Evolutionary conservation across 2,888 invertebrate genomes (phyloP).

Genomic region (Protula sp.): DNA sequence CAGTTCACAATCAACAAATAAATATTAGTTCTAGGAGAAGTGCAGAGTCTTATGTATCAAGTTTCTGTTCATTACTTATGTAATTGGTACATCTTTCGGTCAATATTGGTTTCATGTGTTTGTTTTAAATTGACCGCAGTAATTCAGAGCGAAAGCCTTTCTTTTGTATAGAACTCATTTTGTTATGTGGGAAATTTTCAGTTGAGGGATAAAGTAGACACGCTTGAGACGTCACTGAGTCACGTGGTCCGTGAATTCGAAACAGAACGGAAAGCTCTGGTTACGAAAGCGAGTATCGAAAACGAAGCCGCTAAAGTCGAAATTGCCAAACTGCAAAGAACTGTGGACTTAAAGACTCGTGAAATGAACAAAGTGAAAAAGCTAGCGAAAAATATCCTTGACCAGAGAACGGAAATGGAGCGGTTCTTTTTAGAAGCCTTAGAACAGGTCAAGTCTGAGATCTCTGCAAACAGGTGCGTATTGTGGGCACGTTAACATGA

Average conservation of each 20-base stretch:
- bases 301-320: conserved; percentile 43
- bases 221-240: conserved; percentile 47
- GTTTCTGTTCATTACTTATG: no score
- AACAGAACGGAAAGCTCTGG: conserved; percentile 32
- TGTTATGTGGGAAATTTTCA: no score
- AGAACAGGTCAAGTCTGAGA: conserved; percentile 48
- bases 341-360: conserved; percentile 48
- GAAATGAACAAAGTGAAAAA: conserved; percentile 52
- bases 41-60: no score
- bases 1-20: no score
- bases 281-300: conserved; percentile 33
- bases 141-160: no score
- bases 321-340: conserved; percentile 45
- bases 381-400: conserved; percentile 51
- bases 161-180: no score
- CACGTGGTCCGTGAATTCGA: conserved; percentile 51
- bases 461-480: conserved; percentile 46
- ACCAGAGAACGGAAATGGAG: conserved; percentile 52
- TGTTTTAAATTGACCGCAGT: no score
- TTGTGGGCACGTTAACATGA: conserved; percentile 1
- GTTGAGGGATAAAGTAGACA: conserved; percentile 45
- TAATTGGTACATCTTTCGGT: no score
- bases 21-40: no score
- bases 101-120: no score
- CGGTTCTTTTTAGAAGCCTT: conserved; percentile 50